Evolutionary conservation across 2,888 invertebrate species (phyloP).

Genomic region (Drosophila subquinaria): DNA sequence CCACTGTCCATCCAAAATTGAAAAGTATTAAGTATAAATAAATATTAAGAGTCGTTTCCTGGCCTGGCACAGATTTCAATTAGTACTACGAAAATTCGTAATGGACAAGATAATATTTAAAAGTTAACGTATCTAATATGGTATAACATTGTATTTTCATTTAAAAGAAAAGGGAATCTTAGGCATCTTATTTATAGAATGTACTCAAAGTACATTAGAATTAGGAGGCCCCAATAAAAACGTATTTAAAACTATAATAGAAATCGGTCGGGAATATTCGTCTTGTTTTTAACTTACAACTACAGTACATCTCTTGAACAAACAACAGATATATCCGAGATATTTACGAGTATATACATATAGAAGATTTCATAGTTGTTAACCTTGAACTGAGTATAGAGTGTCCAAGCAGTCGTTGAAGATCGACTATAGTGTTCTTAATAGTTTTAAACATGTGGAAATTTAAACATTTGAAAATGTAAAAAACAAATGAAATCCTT

Average conservation of each 20-base stretch:
- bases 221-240: constrained; percentile 3
- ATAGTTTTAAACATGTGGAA: constrained; percentile 10
- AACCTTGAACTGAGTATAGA: constrained; percentile 5
- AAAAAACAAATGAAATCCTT: constrained; percentile 19
- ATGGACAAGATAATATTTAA: constrained; percentile 26
- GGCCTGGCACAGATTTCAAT: constrained; percentile 14
- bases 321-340: constrained; percentile 3
- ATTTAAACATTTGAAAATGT: constrained; percentile 19
- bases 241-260: constrained; percentile 4
- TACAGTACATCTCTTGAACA: neutral
- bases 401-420: neutral
- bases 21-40: constrained; percentile 18
- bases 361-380: constrained; percentile 8
- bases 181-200: neutral
- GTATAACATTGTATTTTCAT: constrained; percentile 8
- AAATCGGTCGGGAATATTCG: constrained; percentile 1
- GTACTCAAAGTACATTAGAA: constrained; percentile 35
- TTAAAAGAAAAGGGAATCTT: constrained; percentile 12
- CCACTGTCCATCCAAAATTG: constrained; percentile 50
- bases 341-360: neutral
- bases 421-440: constrained; percentile 16
- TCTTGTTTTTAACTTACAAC: constrained; percentile 7
- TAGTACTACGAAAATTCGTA: neutral
- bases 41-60: constrained; percentile 20
- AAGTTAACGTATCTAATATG: constrained; percentile 23